A percentile compares a stretch with the other conserved stretches of the same genome.
phyloP scores from a whole-genome alignment of 2,888 invertebrate genomes.

The Nemoura dubitans region DNA sequence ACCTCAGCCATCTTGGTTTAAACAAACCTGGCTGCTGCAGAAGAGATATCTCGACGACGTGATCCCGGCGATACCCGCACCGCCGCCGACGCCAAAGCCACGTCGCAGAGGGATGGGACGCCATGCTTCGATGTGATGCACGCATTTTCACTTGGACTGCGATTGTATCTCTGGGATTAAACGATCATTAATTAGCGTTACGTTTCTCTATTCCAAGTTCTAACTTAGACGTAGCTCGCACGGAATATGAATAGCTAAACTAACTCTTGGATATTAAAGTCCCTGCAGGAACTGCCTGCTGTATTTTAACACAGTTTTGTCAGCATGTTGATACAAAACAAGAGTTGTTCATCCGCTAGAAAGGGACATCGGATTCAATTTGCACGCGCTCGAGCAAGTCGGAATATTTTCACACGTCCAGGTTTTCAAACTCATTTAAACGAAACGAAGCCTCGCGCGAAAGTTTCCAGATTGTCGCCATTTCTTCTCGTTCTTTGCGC shows the following conservation, averaged over 20 bases:
- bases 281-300: background rate
- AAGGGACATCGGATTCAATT: background rate
- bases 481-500: constrained; percentile 4
- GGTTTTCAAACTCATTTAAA: constrained; percentile 7
- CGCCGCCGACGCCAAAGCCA: background rate
- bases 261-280: background rate
- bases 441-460: background rate
- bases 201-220: background rate
- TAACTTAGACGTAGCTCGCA: background rate
- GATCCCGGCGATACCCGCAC: background rate
- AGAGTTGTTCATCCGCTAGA: background rate
- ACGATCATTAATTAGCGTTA: constrained; percentile 17
- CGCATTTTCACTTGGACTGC: constrained; percentile 14
- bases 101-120: background rate
- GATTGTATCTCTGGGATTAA: constrained; percentile 1
- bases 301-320: background rate
- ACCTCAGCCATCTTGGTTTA: background rate
- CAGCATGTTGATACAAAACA: background rate
- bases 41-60: constrained; percentile 17
- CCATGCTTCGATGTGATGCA: background rate
- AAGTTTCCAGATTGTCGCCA: constrained; percentile 25
- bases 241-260: background rate
- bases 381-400: background rate
- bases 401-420: constrained; percentile 7
- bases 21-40: background rate